Conservation (phyloP, 2,113 vertebrate genomes). For the Brienomyrus longianalis region DNA sequence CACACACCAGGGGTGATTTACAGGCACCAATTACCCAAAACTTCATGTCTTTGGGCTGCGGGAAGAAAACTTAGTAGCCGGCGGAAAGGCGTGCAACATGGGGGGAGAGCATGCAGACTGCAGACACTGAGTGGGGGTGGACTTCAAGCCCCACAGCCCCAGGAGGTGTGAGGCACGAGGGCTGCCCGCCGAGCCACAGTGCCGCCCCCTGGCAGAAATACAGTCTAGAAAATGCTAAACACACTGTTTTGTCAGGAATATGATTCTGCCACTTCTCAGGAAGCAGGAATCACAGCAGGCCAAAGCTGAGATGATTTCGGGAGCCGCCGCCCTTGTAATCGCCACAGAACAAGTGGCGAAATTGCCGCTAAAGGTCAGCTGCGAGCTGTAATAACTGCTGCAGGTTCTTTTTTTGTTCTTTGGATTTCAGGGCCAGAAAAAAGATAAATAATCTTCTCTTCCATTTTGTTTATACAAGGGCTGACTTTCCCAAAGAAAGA, state of each 20-base stretch:
- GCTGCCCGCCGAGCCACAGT: background rate
- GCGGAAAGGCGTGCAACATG: background rate
- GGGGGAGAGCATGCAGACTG: background rate
- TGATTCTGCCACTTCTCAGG: background rate
- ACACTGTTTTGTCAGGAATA: slow-evolving; percentile 5
- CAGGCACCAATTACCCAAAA: background rate
- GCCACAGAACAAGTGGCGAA: slow-evolving; percentile 42
- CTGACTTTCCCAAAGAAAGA: slow-evolving; percentile 36
- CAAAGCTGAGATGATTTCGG: background rate
- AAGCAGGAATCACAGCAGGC: slow-evolving; percentile 3
- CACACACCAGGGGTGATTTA: background rate
- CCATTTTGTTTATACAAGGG: slow-evolving; percentile 45
- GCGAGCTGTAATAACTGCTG: slow-evolving; percentile 50
- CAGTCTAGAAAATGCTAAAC: background rate
- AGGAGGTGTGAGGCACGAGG: background rate
- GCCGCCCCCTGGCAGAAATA: background rate
- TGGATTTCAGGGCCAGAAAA: slow-evolving; percentile 33
- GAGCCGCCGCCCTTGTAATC: slow-evolving; percentile 53
- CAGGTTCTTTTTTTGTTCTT: slow-evolving; percentile 56
- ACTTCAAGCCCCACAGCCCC: background rate
- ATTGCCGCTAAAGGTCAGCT: slow-evolving; percentile 59
- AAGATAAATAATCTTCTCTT: slow-evolving; percentile 35
- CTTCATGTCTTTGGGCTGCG: background rate
- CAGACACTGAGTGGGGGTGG: background rate
- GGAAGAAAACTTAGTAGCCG: background rate